phyloP scores from a whole-genome alignment of 2,888 invertebrate genomes.

The Andrena praecox region DNA sequence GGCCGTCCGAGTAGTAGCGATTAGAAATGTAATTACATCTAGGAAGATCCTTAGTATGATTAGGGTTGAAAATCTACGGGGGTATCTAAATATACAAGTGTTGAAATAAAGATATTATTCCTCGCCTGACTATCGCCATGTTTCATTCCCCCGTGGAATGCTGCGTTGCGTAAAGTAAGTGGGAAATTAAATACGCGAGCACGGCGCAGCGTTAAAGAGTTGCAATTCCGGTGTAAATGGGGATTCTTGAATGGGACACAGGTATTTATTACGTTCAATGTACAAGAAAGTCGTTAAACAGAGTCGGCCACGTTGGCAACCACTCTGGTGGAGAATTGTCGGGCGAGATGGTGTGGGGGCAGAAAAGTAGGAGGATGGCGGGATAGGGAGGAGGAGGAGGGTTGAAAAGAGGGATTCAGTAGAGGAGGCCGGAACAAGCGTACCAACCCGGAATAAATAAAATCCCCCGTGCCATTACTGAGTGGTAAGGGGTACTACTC shows the following conservation, averaged over 20 bases:
- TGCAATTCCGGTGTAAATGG: slow-evolving; percentile 61
- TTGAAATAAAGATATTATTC: background rate
- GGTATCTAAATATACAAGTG: background rate
- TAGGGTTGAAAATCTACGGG: background rate
- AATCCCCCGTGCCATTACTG: slow-evolving; percentile 69
- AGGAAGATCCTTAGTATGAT: background rate
- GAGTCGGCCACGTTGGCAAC: slow-evolving; percentile 74
- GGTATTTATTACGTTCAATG: slow-evolving; percentile 74
- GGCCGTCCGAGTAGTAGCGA: background rate
- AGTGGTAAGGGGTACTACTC: slow-evolving; percentile 68
- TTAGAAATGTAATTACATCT: background rate
- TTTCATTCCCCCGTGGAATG: background rate
- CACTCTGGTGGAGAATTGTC: slow-evolving; percentile 73
- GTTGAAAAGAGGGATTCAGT: slow-evolving; percentile 75
- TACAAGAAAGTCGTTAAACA: slow-evolving; percentile 74
- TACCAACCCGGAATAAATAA: slow-evolving; percentile 80
- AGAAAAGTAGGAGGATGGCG: slow-evolving; percentile 59
- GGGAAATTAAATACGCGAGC: slow-evolving; percentile 19
- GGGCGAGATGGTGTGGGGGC: slow-evolving; percentile 61
- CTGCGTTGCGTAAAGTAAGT: background rate
- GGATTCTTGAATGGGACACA: slow-evolving; percentile 69
- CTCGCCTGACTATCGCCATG: background rate
- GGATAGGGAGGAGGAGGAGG: slow-evolving; percentile 59
- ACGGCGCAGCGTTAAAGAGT: slow-evolving; percentile 39
- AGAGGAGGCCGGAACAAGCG: slow-evolving; percentile 76